Conservation (phyloP, 2,797 vertebrate species). For the Hydrophis major region DNA sequence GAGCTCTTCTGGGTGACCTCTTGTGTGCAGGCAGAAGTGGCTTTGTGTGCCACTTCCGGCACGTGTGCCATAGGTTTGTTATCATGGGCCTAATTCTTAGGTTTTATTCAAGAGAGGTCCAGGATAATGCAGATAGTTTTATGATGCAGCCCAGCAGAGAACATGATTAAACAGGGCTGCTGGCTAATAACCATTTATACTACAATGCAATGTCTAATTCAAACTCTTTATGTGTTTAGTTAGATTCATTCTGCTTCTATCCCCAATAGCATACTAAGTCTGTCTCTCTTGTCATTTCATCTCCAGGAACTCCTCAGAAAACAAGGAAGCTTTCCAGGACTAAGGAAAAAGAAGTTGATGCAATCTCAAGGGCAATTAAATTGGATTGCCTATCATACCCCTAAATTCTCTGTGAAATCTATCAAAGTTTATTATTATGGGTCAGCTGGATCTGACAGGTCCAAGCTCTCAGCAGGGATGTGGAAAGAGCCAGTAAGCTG, state of each 20-base stretch:
- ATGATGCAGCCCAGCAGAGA: background rate
- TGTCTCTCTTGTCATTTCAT: background rate
- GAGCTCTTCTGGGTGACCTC: too few relatives aligned
- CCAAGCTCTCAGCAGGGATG: background rate
- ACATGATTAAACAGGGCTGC: background rate
- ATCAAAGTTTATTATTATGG: background rate
- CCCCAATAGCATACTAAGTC: background rate
- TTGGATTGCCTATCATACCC: background rate
- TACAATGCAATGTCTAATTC: background rate
- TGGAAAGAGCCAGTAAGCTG: background rate
- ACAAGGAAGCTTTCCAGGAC: background rate
- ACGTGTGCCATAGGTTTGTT: too few relatives aligned
- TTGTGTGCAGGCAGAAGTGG: too few relatives aligned
- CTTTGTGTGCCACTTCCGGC: too few relatives aligned
- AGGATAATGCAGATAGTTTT: background rate
- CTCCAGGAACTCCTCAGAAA: background rate
- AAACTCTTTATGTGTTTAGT: background rate
- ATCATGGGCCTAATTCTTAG: background rate
- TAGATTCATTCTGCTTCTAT: background rate
- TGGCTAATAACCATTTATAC: background rate
- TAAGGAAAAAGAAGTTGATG: background rate
- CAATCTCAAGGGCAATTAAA: background rate
- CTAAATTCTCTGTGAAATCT: background rate
- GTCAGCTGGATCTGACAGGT: background rate
- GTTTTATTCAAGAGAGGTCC: background rate